Conservation (phyloP, 2,888 invertebrate genomes). For the Esperia sulphurella region DNA sequence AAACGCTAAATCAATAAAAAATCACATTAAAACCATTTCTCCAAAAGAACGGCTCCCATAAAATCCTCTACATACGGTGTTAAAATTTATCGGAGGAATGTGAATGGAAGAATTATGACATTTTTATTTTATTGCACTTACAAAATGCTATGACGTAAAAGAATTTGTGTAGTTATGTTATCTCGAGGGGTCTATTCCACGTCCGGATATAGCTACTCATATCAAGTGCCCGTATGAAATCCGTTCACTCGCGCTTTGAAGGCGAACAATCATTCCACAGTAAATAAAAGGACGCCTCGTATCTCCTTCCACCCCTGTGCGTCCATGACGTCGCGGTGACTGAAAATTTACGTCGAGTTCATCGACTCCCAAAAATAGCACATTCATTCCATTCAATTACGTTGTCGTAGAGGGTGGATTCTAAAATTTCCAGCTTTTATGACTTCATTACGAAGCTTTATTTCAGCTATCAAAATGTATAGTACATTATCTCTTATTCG, state of each 20-base stretch:
- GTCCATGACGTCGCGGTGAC: conserved; percentile 23
- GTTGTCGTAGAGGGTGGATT: conserved; percentile 9
- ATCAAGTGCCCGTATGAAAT: conserved; percentile 52
- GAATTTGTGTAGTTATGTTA: conserved; percentile 8
- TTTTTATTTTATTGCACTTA: conserved; percentile 3
- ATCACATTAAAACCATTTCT: not conserved
- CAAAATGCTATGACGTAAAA: conserved; percentile 9
- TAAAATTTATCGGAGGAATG: conserved; percentile 2
- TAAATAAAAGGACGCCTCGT: conserved; percentile 45
- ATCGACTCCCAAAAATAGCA: conserved; percentile 27
- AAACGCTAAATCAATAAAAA: too few species aligned
- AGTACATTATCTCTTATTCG: not conserved
- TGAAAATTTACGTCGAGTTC: conserved; percentile 31
- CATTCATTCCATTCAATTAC: conserved; percentile 18
- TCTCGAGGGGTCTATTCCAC: conserved; percentile 11
- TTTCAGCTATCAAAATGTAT: conserved; percentile 4
- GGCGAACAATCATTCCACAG: conserved; percentile 47
- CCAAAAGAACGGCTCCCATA: not conserved
- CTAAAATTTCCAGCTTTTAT: conserved; percentile 9
- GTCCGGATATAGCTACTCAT: conserved; percentile 38
- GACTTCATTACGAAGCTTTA: conserved; percentile 9
- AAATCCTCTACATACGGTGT: not conserved
- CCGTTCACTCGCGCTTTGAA: conserved; percentile 37
- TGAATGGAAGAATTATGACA: not conserved
- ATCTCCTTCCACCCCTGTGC: conserved; percentile 49